Percentiles rank a stretch among this genome's conserved stretches.
phyloP scores from a whole-genome alignment of 2,888 invertebrate species.

The Ectemnius continuus region DNA sequence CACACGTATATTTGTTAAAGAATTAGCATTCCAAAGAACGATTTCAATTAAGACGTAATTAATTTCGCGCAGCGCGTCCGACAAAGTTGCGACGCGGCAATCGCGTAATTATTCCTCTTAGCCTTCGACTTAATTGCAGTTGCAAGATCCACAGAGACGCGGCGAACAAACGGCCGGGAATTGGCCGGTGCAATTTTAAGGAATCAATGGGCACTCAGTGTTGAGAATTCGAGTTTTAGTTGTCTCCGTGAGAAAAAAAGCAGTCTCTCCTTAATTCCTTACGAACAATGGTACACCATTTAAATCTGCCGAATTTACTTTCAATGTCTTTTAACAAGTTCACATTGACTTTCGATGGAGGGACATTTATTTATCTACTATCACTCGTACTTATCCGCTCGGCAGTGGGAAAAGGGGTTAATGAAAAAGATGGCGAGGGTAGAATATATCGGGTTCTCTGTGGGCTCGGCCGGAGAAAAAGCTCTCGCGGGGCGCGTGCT shows the following conservation, averaged over 20 bases:
- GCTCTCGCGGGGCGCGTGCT: slow-evolving; percentile 9
- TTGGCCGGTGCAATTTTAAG: background rate
- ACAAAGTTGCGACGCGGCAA: slow-evolving; percentile 24
- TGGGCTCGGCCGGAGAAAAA: too few species aligned
- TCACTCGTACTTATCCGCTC: too few species aligned
- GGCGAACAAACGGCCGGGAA: slow-evolving; percentile 27
- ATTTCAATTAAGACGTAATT: slow-evolving; percentile 77
- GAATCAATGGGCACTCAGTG: too few species aligned
- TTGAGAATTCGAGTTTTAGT: too few species aligned
- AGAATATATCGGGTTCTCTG: slow-evolving; percentile 14
- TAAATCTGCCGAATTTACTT: too few species aligned
- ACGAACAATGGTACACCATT: too few species aligned
- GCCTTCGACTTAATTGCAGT: slow-evolving; percentile 76
- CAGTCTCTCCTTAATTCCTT: too few species aligned
- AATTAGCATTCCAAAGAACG: slow-evolving; percentile 78
- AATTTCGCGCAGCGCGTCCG: slow-evolving; percentile 71
- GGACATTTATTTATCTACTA: too few species aligned
- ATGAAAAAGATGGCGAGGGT: slow-evolving; percentile 30
- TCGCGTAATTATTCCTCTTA: slow-evolving; percentile 72
- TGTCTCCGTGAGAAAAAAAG: too few species aligned
- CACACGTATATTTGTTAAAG: slow-evolving; percentile 71
- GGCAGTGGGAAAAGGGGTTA: slow-evolving; percentile 9
- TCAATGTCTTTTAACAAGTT: too few species aligned
- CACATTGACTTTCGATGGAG: too few species aligned
- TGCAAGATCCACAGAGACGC: slow-evolving; percentile 50